Evolutionary conservation across 2,113 vertebrate genomes (phyloP).

Genomic region (Paraplagusia blochii): DNA sequence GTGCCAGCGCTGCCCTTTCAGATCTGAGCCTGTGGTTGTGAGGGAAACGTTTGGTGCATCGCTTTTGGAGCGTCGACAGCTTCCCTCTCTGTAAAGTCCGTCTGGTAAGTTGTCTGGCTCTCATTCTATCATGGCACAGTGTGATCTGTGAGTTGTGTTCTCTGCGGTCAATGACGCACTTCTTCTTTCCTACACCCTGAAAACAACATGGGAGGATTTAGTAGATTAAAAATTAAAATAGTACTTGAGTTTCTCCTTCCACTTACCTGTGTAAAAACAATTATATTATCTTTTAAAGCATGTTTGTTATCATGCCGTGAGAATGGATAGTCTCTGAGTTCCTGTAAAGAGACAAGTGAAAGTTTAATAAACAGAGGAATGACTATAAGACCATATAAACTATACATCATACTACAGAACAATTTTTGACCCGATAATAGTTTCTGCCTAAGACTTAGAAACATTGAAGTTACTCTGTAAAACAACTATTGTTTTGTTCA

Average conservation of each 20-base stretch:
- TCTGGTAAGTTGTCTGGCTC: constrained; percentile 66
- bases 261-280: constrained; percentile 80
- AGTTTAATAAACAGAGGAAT: too few relatives aligned
- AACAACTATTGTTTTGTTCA: too few relatives aligned
- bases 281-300: constrained; percentile 64
- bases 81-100: constrained; percentile 58
- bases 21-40: constrained; percentile 66
- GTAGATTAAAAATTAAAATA: background rate
- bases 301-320: constrained; percentile 85
- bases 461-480: too few relatives aligned
- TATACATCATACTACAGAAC: too few relatives aligned
- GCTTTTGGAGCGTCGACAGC: background rate
- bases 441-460: too few relatives aligned
- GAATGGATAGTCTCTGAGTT: constrained; percentile 75
- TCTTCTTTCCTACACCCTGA: constrained; percentile 81
- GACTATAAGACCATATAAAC: too few relatives aligned
- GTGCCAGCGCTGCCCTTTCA: constrained; percentile 44
- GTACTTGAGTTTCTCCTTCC: constrained; percentile 8
- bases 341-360: constrained; percentile 68
- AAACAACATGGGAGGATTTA: background rate
- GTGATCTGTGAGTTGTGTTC: constrained; percentile 77
- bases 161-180: constrained; percentile 61
- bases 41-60: constrained; percentile 73
- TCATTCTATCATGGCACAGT: constrained; percentile 57
- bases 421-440: too few relatives aligned